Evolutionary conservation across 2,888 invertebrate genomes (phyloP).

Genomic region (Polydesmus complanatus): DNA sequence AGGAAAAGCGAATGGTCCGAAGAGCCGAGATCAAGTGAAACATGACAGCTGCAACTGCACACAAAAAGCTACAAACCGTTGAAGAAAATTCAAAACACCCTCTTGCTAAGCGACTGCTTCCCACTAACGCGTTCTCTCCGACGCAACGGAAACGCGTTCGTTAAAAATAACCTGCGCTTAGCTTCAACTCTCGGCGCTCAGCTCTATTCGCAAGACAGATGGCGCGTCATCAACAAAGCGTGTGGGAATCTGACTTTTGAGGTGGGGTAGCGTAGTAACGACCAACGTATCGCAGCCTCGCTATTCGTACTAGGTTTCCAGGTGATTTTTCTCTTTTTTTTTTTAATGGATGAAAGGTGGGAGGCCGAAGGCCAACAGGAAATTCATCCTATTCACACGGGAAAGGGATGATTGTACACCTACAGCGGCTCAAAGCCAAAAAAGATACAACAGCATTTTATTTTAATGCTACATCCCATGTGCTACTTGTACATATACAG

Average conservation of each 20-base stretch:
- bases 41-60: not conserved
- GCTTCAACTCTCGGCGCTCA: not conserved
- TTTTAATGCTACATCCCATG: too few relatives aligned
- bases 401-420: too few relatives aligned
- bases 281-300: too few relatives aligned
- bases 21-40: not conserved
- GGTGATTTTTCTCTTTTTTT: not conserved
- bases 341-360: not conserved
- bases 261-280: too few relatives aligned
- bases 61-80: not conserved
- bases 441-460: too few relatives aligned
- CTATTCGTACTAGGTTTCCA: too few relatives aligned
- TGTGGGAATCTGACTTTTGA: not conserved
- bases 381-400: not conserved
- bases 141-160: not conserved
- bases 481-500: too few relatives aligned
- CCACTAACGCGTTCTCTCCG: not conserved
- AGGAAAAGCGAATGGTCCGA: too few relatives aligned
- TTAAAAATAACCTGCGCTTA: not conserved
- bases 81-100: not conserved
- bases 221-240: not conserved
- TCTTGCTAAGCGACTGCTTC: not conserved
- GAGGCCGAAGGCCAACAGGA: not conserved
- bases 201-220: not conserved
- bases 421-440: too few relatives aligned